phyloP scores from a whole-genome alignment of 2,888 invertebrate species.

The Drosophila neoperkinsi region DNA sequence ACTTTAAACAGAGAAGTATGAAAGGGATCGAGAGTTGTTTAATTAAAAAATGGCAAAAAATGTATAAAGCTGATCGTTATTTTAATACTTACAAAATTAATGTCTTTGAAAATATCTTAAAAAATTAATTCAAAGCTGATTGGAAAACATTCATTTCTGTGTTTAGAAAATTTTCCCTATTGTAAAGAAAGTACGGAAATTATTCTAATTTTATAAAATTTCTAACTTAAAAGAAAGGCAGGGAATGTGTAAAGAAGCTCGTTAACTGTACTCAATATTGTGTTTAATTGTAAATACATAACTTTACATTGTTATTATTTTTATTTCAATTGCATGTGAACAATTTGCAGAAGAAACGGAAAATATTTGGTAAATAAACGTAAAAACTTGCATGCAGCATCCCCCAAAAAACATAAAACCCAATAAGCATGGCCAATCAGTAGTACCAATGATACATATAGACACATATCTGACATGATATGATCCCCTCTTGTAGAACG shows the following conservation, averaged over 20 bases:
- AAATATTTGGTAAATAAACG: conserved; percentile 66
- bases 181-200: background rate
- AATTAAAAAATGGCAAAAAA: background rate
- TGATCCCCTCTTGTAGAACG: conserved; percentile 85
- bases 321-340: conserved; percentile 73
- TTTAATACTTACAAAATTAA: background rate
- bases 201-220: background rate
- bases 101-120: background rate
- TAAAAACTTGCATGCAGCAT: conserved; percentile 56
- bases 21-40: background rate
- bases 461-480: conserved; percentile 40
- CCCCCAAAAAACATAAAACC: conserved; percentile 18
- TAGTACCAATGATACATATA: conserved; percentile 42
- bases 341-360: conserved; percentile 70
- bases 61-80: background rate
- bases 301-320: conserved; percentile 46
- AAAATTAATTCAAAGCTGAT: background rate
- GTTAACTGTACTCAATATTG: background rate
- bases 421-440: conserved; percentile 55
- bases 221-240: background rate
- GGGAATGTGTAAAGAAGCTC: background rate
- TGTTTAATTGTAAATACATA: conserved; percentile 27
- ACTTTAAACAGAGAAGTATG: background rate
- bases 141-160: background rate
- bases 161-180: background rate